A percentile compares a stretch with the other conserved stretches of the same genome.
These are phyloP conservation scores for Rhinogobius similis DNA, from an alignment of 2,113 vertebrate genomes.

Conservation along the genomic window DNA sequence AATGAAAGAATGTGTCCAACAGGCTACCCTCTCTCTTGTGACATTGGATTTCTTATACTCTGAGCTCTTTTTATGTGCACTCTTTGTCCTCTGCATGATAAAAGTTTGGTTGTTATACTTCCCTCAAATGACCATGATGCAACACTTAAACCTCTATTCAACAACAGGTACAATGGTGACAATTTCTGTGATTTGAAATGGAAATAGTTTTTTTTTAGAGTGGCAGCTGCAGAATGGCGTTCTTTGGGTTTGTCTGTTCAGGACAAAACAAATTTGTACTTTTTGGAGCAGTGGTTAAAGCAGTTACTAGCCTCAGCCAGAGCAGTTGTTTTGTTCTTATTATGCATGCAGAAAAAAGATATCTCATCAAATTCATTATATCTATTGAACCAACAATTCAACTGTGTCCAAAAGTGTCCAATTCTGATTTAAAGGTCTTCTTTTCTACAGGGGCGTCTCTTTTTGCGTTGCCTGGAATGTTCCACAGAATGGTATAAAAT, in stretches of 20 bases:
- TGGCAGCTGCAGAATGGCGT: background rate
- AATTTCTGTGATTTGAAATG: background rate
- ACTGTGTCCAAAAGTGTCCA: too few species aligned
- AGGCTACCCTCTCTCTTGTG: background rate
- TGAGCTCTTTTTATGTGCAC: background rate
- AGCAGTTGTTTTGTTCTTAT: background rate
- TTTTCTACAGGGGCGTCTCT: too few species aligned
- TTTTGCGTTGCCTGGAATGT: too few species aligned
- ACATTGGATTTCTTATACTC: constrained; percentile 4
- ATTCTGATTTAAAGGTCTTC: too few species aligned
- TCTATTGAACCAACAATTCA: too few species aligned
- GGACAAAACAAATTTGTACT: background rate
- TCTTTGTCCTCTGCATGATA: constrained; percentile 3
- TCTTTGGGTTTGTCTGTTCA: background rate
- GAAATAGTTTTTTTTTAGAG: constrained; percentile 2
- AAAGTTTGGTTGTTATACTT: constrained; percentile 4
- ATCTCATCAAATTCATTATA: too few species aligned
- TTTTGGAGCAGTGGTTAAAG: background rate
- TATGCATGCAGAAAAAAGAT: background rate
- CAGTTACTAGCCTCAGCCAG: background rate
- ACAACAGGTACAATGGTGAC: background rate
- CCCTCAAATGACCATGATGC: background rate
- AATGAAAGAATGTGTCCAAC: background rate
- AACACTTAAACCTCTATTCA: constrained; percentile 1
- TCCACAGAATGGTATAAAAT: too few species aligned